phyloP scores from a whole-genome alignment of 2,113 vertebrate genomes.

The Mixornis gularis region DNA sequence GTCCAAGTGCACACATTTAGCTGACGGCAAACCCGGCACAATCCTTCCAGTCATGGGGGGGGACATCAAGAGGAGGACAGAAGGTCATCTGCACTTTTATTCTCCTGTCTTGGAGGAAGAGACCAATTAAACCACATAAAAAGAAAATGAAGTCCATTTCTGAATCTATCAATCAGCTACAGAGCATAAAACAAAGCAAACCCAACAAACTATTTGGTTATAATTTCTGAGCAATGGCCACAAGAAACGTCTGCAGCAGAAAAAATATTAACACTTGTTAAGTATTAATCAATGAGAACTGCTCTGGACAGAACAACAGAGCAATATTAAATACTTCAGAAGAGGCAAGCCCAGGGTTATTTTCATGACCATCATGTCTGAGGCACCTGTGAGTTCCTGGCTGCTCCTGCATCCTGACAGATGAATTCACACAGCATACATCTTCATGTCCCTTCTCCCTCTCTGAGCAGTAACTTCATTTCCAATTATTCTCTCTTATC shows the following conservation, averaged over 20 bases:
- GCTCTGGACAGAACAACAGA: not conserved
- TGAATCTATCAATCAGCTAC: constrained; percentile 17
- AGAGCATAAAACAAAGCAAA: constrained; percentile 19
- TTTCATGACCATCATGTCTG: not conserved
- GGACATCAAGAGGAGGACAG: not conserved
- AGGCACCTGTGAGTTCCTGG: not conserved
- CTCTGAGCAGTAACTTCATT: not conserved
- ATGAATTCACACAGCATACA: not conserved
- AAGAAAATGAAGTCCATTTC: constrained; percentile 35
- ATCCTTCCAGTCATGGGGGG: not conserved
- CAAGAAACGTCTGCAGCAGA: not conserved
- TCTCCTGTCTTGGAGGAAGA: constrained; percentile 19
- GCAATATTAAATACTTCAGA: not conserved
- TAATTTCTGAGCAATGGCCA: not conserved
- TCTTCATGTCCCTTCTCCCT: not conserved
- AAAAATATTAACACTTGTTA: constrained; percentile 40
- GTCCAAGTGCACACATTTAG: not conserved
- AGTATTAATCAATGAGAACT: constrained; percentile 38
- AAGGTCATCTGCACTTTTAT: constrained; percentile 26
- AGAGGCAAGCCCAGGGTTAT: not conserved
- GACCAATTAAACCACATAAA: constrained; percentile 45
- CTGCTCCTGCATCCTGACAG: not conserved
- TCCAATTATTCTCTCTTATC: constrained; percentile 2
- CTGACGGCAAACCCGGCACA: not conserved
- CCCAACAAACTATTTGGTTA: not conserved